A percentile compares a stretch with the other conserved stretches of the same genome.
These are phyloP conservation scores for Chaetodon auriga DNA, from an alignment of 2,113 vertebrate genomes.

Conservation along the genomic window DNA sequence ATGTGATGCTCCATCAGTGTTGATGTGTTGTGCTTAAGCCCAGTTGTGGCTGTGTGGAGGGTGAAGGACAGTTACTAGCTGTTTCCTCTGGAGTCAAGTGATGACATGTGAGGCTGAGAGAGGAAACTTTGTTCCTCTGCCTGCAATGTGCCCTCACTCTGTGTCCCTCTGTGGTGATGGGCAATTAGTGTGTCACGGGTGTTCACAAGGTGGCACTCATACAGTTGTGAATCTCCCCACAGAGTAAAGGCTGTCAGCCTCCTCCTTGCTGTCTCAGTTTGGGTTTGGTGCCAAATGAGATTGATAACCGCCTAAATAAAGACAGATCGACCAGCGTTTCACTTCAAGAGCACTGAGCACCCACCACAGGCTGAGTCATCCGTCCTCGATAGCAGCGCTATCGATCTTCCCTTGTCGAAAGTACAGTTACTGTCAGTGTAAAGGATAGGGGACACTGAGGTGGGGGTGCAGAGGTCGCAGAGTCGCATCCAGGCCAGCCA, in stretches of 20 bases:
- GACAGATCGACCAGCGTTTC: constrained; percentile 38
- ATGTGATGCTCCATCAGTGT: constrained; percentile 7
- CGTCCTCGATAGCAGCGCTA: constrained; percentile 22
- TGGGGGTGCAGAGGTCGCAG: constrained; percentile 31
- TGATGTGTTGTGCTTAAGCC: neutral
- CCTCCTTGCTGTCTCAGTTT: constrained; percentile 15
- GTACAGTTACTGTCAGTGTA: constrained; percentile 45
- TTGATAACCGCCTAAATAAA: constrained; percentile 58
- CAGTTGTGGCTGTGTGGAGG: neutral
- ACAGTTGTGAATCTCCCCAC: constrained; percentile 7
- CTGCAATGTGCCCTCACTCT: neutral
- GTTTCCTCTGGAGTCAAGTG: neutral
- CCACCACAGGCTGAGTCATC: constrained; percentile 54
- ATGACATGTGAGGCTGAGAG: neutral
- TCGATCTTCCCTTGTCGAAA: constrained; percentile 42
- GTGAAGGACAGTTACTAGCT: neutral
- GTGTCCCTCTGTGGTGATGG: constrained; percentile 14
- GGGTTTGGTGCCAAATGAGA: constrained; percentile 51
- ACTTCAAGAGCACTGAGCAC: constrained; percentile 30
- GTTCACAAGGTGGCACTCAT: constrained; percentile 8
- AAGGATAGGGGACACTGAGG: constrained; percentile 30
- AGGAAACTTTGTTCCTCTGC: neutral
- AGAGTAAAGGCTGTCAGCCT: constrained; percentile 10
- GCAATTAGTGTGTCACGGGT: constrained; percentile 13
- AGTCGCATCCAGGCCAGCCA: constrained; percentile 19